Conservation (phyloP, 1,140 invertebrate genomes). For the Meloidogyne chitwoodi region DNA sequence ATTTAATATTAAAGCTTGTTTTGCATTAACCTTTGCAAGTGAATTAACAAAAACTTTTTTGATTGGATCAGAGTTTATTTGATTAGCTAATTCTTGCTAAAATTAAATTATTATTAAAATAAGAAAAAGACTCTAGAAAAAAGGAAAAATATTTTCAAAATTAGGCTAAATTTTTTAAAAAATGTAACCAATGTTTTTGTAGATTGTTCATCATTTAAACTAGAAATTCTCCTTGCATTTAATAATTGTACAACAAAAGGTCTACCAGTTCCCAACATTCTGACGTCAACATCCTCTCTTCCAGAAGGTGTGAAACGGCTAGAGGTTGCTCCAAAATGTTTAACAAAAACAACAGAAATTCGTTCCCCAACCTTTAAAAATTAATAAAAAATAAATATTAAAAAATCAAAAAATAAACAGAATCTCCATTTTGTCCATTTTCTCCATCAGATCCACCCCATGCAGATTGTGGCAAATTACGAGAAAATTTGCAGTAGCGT, state of each 20-base stretch:
- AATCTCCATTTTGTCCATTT: background rate
- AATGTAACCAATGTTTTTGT: background rate
- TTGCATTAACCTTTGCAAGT: slow-evolving; percentile 33
- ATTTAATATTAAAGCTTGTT: slow-evolving; percentile 42
- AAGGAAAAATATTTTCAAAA: too few relatives aligned
- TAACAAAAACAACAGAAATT: slow-evolving; percentile 31
- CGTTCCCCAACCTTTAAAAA: slow-evolving; percentile 51
- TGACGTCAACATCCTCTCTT: slow-evolving; percentile 52
- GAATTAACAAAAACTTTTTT: slow-evolving; percentile 36
- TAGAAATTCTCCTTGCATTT: slow-evolving; percentile 27
- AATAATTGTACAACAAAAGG: slow-evolving; percentile 54
- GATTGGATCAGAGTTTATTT: slow-evolving; percentile 26
- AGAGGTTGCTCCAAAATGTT: slow-evolving; percentile 35
- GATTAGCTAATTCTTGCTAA: background rate
- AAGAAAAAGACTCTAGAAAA: background rate
- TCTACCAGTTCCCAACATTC: slow-evolving; percentile 59
- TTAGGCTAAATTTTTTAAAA: too few relatives aligned
- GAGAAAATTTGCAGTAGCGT: slow-evolving; percentile 55
- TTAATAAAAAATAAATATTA: slow-evolving; percentile 4
- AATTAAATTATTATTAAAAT: background rate
- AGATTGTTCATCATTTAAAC: background rate
- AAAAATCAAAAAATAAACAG: background rate
- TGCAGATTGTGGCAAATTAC: slow-evolving; percentile 51
- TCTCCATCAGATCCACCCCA: slow-evolving; percentile 43
- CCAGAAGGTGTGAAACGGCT: slow-evolving; percentile 47